These are phyloP conservation scores for Poeciliopsis retropinna DNA, from an alignment of 2,113 vertebrate species.

Conservation along the genomic window DNA sequence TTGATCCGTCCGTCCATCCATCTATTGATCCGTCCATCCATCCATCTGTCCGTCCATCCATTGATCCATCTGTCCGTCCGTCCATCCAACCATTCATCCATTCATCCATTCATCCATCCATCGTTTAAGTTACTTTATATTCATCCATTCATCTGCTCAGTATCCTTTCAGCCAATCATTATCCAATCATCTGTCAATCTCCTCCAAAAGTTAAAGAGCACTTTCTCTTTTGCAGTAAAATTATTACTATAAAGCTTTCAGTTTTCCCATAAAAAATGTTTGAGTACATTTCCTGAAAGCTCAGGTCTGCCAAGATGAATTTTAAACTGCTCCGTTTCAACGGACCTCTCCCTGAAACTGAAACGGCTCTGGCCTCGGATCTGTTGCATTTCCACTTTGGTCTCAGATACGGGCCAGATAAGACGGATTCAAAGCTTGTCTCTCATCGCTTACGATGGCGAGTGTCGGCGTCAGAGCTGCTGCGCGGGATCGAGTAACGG, in stretches of 20 bases:
- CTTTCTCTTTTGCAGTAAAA: background rate
- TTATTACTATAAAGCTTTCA: background rate
- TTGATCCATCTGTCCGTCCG: no score
- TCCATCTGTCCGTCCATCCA: no score
- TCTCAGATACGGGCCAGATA: background rate
- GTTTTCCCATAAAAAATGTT: background rate
- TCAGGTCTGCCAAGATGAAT: background rate
- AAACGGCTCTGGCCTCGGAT: background rate
- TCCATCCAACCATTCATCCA: no score
- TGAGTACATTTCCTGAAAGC: background rate
- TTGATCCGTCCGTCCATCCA: no score
- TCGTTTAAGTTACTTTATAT: no score
- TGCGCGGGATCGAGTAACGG: background rate
- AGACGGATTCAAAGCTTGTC: background rate
- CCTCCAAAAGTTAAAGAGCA: no score
- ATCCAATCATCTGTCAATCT: background rate
- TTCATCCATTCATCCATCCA: no score
- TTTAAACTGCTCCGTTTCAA: background rate
- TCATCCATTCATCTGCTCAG: no score
- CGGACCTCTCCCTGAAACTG: background rate
- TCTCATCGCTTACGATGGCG: background rate
- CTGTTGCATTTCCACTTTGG: conserved; percentile 5
- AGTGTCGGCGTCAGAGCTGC: background rate
- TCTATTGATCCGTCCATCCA: no score
- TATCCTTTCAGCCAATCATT: no score